Base-by-base conservation (phyloP, 2,888 invertebrate species). In the Caenorhabditis becei region DNA sequence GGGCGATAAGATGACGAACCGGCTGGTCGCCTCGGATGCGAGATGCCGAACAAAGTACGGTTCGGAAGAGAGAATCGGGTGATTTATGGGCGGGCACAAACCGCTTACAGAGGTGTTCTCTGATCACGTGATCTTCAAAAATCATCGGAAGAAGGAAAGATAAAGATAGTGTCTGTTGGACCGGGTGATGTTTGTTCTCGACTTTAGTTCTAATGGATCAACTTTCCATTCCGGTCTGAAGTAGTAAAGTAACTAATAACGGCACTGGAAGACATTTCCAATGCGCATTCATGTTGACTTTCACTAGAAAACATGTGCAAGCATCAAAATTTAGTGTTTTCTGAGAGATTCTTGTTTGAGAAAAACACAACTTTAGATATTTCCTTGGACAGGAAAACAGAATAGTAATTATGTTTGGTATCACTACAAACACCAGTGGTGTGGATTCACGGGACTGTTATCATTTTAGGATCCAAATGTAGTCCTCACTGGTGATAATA, bases 41-140 rank as follows among this genome's bases (percentile, higher is more conserved):
- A 62, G 59, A 62, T 51, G 5, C 10, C 66, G 74, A 74, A 74
- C 75, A 75, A 66, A 75, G 75, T 75, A 75, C 75, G 75, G 51
- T 74, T 74, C 23, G 58, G 66, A 54, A 54, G 62, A 56, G 7
- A n/a, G 61, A 70, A 67, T 75, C 75, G 75, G 66, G 59, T 75
- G 75, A 75, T 66, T 32, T 41, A 61, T 61, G 28, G 70, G 61
- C 61, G 70, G 59, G 35, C 14, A 20, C 5, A 28, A 37, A 23
- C 8, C 20, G 54, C n/a, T n/a, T n/a, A n/a, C 7, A 58, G n/a
- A 56, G 37, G 18, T 49, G 75, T 75, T 75, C 75, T 66, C 44
- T 75, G 75, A 67, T 75, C 66, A 66, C 66, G 66, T 61, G 75
- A 75, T 66, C 44, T 75, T 75, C 65, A 54, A 75, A 75, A 66